A percentile compares a stretch with the other conserved stretches of the same genome.
Conservation (phyloP, 2,888 invertebrate species). For the Nephrotoma appendiculata region DNA sequence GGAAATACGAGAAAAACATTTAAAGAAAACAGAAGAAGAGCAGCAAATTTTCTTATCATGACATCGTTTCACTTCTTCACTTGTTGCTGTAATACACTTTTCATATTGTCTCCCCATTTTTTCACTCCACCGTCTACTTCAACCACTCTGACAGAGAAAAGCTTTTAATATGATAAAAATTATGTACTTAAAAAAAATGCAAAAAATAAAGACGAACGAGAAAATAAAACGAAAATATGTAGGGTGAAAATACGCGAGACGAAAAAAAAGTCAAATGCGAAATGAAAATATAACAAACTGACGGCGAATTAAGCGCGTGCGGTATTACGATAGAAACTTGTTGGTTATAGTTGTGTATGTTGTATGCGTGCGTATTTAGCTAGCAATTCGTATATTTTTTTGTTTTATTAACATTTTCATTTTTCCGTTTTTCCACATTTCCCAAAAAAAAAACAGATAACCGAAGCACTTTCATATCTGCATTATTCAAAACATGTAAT, state of each 20-base stretch:
- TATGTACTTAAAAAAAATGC: background rate
- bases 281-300: background rate
- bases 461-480: slow-evolving; percentile 83
- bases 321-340: background rate
- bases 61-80: background rate
- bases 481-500: slow-evolving; percentile 78
- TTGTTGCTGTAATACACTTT: background rate
- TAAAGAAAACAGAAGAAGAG: background rate
- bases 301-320: background rate
- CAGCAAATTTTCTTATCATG: background rate
- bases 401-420: background rate
- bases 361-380: background rate
- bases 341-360: background rate
- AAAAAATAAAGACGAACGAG: background rate
- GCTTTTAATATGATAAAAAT: slow-evolving; percentile 3
- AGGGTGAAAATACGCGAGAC: background rate
- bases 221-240: background rate
- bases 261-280: background rate
- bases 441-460: slow-evolving; percentile 45
- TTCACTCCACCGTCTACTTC: background rate
- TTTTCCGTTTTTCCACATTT: background rate
- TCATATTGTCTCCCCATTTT: background rate
- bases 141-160: background rate
- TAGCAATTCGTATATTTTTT: background rate
- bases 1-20: background rate